Evolutionary conservation across 1,140 invertebrate species (phyloP).

Genomic region (Drosophila hydei): DNA sequence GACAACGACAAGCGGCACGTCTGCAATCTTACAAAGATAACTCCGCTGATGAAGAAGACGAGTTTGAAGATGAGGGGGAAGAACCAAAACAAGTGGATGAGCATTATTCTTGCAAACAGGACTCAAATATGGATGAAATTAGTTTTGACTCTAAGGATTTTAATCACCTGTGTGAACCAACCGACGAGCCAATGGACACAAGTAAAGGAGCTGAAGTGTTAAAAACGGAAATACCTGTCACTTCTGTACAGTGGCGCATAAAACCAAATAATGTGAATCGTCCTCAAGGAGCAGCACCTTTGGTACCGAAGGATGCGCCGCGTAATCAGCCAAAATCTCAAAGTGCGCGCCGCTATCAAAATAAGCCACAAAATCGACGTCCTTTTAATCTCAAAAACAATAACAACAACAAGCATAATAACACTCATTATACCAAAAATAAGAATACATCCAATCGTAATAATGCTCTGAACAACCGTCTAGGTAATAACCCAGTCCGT

Average conservation of each 20-base stretch:
- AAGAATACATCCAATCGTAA: background rate
- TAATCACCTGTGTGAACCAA: conserved; percentile 31
- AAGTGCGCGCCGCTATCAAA: background rate
- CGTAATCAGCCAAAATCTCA: background rate
- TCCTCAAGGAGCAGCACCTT: conserved; percentile 37
- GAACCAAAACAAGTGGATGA: conserved; percentile 4
- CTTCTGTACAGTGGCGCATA: conserved; percentile 32
- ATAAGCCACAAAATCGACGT: background rate
- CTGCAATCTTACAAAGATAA: conserved; percentile 40
- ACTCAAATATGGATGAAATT: conserved; percentile 37
- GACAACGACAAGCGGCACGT: conserved; percentile 41
- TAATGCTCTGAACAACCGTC: conserved; percentile 8
- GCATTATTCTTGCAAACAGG: conserved; percentile 6
- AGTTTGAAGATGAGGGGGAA: conserved; percentile 10
- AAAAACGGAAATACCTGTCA: background rate
- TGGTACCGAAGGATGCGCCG: conserved; percentile 8
- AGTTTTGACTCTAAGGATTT: conserved; percentile 55
- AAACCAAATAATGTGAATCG: conserved; percentile 45
- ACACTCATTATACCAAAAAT: no score
- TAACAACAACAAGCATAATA: no score
- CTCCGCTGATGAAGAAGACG: background rate
- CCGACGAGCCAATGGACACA: background rate
- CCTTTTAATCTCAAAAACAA: background rate
- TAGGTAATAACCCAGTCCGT: conserved; percentile 1
- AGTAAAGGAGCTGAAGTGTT: background rate